Percentiles rank a stretch among this genome's conserved stretches.
These are phyloP conservation scores for Drosophila leonis DNA, from an alignment of 2,888 invertebrate genomes.

Conservation along the genomic window DNA sequence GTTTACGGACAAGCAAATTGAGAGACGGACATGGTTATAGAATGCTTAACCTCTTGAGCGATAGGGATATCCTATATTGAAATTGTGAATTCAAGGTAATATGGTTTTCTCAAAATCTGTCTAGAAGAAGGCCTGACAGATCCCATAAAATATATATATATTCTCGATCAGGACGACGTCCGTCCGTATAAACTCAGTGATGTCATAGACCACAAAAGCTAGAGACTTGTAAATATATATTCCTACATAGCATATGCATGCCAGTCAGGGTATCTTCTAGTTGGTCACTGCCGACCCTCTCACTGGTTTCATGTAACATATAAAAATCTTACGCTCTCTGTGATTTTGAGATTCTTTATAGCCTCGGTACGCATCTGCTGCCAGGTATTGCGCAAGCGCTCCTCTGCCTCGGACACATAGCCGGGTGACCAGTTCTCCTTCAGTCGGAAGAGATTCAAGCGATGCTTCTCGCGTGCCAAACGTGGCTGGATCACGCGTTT, in stretches of 20 bases:
- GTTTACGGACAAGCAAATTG: too few relatives aligned
- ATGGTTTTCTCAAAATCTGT: too few relatives aligned
- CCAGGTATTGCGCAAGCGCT: slow-evolving; percentile 87
- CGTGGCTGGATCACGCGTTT: slow-evolving; percentile 85
- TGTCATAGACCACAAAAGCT: too few relatives aligned
- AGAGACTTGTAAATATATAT: too few relatives aligned
- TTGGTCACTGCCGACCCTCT: neutral
- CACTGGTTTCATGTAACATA: neutral
- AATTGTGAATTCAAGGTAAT: too few relatives aligned
- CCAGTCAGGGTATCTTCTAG: neutral
- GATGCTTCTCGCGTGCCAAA: slow-evolving; percentile 84
- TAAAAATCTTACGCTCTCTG: slow-evolving; percentile 73
- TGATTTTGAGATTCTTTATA: slow-evolving; percentile 72
- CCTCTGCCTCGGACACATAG: slow-evolving; percentile 87
- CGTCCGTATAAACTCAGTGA: too few relatives aligned
- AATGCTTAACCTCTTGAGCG: too few relatives aligned
- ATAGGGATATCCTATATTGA: too few relatives aligned
- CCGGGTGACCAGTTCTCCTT: slow-evolving; percentile 82
- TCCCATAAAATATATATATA: too few relatives aligned
- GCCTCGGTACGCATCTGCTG: slow-evolving; percentile 78
- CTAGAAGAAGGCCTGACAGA: too few relatives aligned
- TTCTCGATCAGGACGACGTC: too few relatives aligned
- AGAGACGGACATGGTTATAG: too few relatives aligned
- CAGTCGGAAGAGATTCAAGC: slow-evolving; percentile 56
- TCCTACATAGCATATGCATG: neutral